Conservation (phyloP, 2,113 vertebrate species). For the Cairina moschata region DNA sequence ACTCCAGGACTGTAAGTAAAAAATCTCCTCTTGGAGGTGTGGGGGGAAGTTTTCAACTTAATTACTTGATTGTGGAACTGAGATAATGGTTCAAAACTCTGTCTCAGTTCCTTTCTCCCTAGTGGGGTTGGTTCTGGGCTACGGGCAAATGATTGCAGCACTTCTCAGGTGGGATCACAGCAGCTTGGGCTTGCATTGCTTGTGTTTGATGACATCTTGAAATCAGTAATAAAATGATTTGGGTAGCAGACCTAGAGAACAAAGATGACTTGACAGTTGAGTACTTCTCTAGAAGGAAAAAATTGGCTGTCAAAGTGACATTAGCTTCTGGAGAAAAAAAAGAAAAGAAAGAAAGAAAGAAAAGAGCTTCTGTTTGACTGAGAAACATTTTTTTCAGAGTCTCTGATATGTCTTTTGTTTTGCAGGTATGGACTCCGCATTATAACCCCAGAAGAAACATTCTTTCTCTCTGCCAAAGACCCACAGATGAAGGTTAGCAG, state of each 20-base stretch:
- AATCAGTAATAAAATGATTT: background rate
- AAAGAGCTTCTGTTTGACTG: background rate
- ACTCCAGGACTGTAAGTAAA: slow-evolving; percentile 60
- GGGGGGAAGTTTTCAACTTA: accelerated
- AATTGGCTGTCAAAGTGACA: background rate
- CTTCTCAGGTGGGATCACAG: background rate
- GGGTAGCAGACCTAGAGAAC: background rate
- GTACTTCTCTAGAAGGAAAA: background rate
- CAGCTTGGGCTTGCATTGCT: background rate
- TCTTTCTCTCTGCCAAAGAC: slow-evolving; percentile 61
- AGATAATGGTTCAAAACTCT: background rate
- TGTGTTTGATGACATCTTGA: background rate
- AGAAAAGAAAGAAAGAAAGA: background rate
- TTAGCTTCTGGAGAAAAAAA: background rate
- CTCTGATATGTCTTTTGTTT: background rate
- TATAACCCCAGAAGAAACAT: slow-evolving; percentile 70
- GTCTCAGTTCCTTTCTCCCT: background rate
- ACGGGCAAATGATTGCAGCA: accelerated
- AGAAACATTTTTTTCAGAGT: background rate
- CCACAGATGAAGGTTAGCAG: slow-evolving; percentile 43
- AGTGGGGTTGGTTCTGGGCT: background rate
- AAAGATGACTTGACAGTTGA: background rate
- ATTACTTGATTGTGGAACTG: background rate
- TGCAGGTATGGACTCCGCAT: slow-evolving; percentile 46
- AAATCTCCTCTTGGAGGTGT: background rate